Percentiles rank a stretch among this genome's conserved stretches.
These are phyloP conservation scores for Macrophya annulata DNA, from an alignment of 2,888 invertebrate genomes.

Conservation along the genomic window DNA sequence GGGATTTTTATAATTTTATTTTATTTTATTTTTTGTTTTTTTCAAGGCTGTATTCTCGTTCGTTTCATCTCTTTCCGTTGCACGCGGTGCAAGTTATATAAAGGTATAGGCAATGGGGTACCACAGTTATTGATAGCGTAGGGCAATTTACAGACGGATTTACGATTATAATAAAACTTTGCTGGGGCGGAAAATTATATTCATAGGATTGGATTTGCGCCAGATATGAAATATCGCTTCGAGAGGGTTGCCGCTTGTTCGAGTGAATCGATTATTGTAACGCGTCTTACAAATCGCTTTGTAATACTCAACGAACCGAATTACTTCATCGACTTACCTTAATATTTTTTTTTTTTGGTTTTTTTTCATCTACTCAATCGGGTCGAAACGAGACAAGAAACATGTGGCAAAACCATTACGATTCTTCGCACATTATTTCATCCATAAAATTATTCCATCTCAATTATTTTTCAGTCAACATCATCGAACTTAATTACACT, in stretches of 20 bases:
- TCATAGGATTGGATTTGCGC: constrained; percentile 78
- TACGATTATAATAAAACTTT: constrained; percentile 78
- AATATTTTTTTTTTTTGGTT: background rate
- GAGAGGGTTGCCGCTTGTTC: constrained; percentile 47
- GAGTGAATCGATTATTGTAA: constrained; percentile 60
- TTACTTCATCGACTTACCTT: constrained; percentile 18
- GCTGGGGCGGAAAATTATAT: constrained; percentile 77
- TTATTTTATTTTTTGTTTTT: constrained; percentile 36
- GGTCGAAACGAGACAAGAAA: constrained; percentile 53
- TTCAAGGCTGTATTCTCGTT: background rate
- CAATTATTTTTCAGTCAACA: background rate
- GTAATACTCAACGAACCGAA: constrained; percentile 58
- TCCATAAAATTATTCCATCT: background rate
- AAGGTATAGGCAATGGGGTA: constrained; percentile 60
- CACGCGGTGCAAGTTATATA: constrained; percentile 48
- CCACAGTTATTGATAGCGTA: constrained; percentile 75
- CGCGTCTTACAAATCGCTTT: constrained; percentile 58
- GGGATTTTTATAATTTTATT: constrained; percentile 4
- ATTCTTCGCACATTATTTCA: background rate
- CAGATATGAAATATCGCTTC: constrained; percentile 76
- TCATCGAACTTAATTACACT: too few species aligned
- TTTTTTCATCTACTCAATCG: background rate
- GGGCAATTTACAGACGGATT: constrained; percentile 77
- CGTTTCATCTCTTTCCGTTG: constrained; percentile 8
- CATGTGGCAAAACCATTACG: background rate